Base-by-base conservation (phyloP, 2,888 invertebrate species). In the Autographa pulchrina region DNA sequence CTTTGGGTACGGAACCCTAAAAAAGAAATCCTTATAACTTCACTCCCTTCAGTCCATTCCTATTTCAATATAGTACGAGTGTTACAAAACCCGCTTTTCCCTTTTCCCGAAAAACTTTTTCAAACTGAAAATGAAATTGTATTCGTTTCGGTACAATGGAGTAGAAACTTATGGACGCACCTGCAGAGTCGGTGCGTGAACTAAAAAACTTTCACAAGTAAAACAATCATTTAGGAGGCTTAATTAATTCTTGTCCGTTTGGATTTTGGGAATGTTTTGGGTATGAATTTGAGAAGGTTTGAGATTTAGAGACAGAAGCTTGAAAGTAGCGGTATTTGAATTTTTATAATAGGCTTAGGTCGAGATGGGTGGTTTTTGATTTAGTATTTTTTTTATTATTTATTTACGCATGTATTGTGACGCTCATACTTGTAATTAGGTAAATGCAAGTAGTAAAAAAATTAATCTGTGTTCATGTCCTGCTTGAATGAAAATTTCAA, bases 91-190 rank as follows among this genome's bases (percentile, higher is more conserved):
- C 68, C 65, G 14, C 18, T 43, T 70, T 74, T 74, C 60, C 60
- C 59, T 43, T 70, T 77, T 77, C 78, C 56, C 60, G 25, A 69
- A 78, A 74, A 80, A 78, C 65, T 80, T 80, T 75, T 68, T 65
- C 69, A 62, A 76, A 69, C 76, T 66, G 73, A 80, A 82, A 82
- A 76, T 70, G 64, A 74, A 82, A 82, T 82, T 80, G 78, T 70
- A 72, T 75, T 78, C 66, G 66, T 65, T 77, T 74, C 70, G 68
- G 43, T 48, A 64, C 66, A 70, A 56, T 43, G 58, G 54, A 56
- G 43, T n/a, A 2, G 11, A 18, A 74, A 77, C 67, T 78, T 78
- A 74, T 68, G 20, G 56, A 35, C 60, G 60, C 60, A 70, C 66
- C 77, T 74, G 67, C 20, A 60, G 48, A 32, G 14, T 48, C 25